These are phyloP conservation scores for Archocentrus centrarchus DNA, from an alignment of 2,113 vertebrate species.

Conservation along the genomic window DNA sequence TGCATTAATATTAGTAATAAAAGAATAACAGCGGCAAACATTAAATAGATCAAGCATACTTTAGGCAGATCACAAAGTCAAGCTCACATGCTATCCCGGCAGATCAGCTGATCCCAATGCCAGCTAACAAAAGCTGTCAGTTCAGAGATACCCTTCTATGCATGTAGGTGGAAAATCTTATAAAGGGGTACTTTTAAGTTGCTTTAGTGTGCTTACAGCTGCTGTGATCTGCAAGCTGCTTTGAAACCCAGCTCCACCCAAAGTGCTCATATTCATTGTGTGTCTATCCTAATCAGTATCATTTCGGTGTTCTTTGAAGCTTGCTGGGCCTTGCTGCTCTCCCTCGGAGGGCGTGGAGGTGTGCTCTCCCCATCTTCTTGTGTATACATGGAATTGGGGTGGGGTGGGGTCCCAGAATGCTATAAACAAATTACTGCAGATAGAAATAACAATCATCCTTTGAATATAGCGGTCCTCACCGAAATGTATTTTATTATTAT, in stretches of 20 bases:
- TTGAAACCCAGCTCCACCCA: neutral
- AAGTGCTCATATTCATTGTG: neutral
- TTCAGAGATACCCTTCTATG: neutral
- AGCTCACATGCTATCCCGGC: neutral
- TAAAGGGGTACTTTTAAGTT: neutral
- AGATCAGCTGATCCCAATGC: neutral
- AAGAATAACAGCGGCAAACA: neutral
- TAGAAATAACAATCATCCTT: neutral
- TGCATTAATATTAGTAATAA: neutral
- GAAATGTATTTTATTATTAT: neutral
- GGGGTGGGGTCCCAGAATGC: neutral
- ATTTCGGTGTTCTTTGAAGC: neutral
- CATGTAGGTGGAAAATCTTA: neutral
- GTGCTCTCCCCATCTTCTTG: neutral
- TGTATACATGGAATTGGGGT: neutral
- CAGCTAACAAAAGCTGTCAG: neutral
- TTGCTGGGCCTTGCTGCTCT: neutral
- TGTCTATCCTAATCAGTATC: neutral
- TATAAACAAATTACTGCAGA: neutral
- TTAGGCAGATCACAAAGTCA: neutral
- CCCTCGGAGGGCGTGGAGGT: neutral
- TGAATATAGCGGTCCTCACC: neutral
- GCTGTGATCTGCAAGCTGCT: neutral
- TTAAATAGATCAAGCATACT: neutral
- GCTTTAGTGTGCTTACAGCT: neutral